Evolutionary conservation across 2,113 vertebrate species (phyloP), one percentile per base, ranked within the genome.

Genomic region (Seriola rivoliana): DNA sequence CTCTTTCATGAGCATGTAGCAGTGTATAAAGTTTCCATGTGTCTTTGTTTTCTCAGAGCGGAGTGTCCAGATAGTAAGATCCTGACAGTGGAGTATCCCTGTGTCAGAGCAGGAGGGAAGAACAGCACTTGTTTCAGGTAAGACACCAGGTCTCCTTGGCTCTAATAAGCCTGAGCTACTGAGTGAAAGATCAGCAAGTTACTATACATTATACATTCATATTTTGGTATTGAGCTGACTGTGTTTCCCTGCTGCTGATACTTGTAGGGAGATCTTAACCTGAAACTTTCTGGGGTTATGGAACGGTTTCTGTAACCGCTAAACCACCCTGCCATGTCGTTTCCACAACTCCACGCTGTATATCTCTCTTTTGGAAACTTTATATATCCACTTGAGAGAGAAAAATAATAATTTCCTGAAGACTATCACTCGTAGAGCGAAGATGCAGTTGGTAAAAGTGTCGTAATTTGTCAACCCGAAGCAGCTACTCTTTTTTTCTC

Each of bases 11-110:
- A 50, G 3, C 14, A 0, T 65, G 7, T 32, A 13, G 59, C 54
- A 66, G n/a, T 12, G 36, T 60, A 5, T 21, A 67, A 25, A 19
- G 10, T 62, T 44, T 42, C 8, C 25, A 9, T 71, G 40, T 74
- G 4, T 21, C 14, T 75, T 36, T 73, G 8, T 44, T 71, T 79
- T 50, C 75, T 65, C 81, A 95, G 95, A 67, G 80, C 85, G 3
- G 92, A 93, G 72, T 96, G 95, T 91, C 95, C 95, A 6, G 94
- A 94, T 7, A 93, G 90, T 77, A 95, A 95, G 80, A 94, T 96
- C 65, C n/a, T 95, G 88, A 95, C 94, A 0, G 91, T 95, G 88
- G 93, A 95, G 85, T 96, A 96, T 85, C 84, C 94, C 4, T 96
- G 95, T 60, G 67, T 90, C 48, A 85, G 88, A 80, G 78, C 94